A percentile compares a stretch with the other conserved stretches of the same genome.
These are phyloP conservation scores for Thalassophryne amazonica DNA, from an alignment of 2,797 vertebrate species.

Conservation along the genomic window DNA sequence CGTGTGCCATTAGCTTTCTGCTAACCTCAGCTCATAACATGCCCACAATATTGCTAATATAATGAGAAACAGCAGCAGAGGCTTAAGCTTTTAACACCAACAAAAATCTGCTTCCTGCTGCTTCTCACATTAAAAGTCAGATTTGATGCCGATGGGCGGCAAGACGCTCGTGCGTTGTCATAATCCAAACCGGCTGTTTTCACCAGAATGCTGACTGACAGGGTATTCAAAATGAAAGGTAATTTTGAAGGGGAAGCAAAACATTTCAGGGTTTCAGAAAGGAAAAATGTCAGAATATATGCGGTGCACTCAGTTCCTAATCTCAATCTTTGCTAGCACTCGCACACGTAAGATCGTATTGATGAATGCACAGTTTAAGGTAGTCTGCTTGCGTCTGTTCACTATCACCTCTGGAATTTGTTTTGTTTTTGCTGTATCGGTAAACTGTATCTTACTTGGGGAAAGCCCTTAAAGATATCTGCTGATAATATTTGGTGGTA, in stretches of 20 bases:
- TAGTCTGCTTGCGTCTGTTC: no score
- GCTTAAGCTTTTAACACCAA: slow-evolving; percentile 49
- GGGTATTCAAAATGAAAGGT: slow-evolving; percentile 17
- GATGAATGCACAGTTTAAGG: no score
- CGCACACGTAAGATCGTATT: background rate
- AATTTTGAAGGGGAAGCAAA: background rate
- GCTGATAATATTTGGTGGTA: no score
- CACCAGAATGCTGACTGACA: slow-evolving; percentile 10
- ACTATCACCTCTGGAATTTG: no score
- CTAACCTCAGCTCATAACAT: slow-evolving; percentile 49
- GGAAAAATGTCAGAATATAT: slow-evolving; percentile 8
- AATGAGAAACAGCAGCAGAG: slow-evolving; percentile 45
- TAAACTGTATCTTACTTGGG: no score
- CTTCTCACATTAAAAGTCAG: slow-evolving; percentile 30
- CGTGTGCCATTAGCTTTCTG: slow-evolving; percentile 41
- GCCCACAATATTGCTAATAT: slow-evolving; percentile 22
- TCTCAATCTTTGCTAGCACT: background rate
- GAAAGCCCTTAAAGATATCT: no score
- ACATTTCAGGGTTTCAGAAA: background rate
- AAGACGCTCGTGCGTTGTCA: background rate
- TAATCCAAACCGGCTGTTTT: slow-evolving; percentile 8
- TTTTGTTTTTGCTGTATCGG: no score
- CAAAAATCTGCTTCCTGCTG: slow-evolving; percentile 50
- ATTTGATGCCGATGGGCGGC: slow-evolving; percentile 11
- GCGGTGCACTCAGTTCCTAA: background rate